Evolutionary conservation across 2,888 invertebrate genomes (phyloP).

Genomic region (Zootermopsis nevadensis): DNA sequence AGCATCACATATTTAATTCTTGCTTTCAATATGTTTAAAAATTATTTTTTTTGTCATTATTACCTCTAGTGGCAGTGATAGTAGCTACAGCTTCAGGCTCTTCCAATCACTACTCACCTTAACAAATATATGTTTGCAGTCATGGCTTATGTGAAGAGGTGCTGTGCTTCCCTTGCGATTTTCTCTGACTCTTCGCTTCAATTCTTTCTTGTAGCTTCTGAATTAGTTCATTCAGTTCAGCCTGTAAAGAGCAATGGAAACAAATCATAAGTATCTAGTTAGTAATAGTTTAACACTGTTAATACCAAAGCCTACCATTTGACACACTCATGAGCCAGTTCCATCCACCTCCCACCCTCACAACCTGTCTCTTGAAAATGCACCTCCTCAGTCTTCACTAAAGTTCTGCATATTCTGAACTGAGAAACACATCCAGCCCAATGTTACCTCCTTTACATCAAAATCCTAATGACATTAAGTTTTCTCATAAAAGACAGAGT

Average conservation of each 20-base stretch:
- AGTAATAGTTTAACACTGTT: background rate
- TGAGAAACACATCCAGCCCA: too few species aligned
- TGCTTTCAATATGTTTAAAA: background rate
- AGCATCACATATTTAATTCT: background rate
- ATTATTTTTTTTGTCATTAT: background rate
- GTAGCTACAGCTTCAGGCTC: constrained; percentile 1
- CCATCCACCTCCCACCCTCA: too few species aligned
- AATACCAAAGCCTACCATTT: too few species aligned
- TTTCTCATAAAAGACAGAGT: too few species aligned
- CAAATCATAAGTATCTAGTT: background rate
- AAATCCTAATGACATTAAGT: too few species aligned
- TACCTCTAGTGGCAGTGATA: constrained; percentile 37
- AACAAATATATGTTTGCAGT: background rate
- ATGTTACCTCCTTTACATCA: too few species aligned
- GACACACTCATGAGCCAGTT: too few species aligned
- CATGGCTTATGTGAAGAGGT: constrained; percentile 26
- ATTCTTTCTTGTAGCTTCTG: constrained; percentile 64
- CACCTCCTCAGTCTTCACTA: too few species aligned
- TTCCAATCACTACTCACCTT: constrained; percentile 1
- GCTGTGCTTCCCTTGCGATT: constrained; percentile 46
- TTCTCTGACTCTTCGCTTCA: constrained; percentile 65
- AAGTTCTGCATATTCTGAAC: too few species aligned
- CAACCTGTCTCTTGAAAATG: too few species aligned
- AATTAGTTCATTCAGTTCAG: constrained; percentile 64
- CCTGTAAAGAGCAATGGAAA: constrained; percentile 57